A percentile compares a stretch with the other conserved stretches of the same genome.
Conservation (phyloP, 2,888 invertebrate species). For the Halictus quadricinctus region DNA sequence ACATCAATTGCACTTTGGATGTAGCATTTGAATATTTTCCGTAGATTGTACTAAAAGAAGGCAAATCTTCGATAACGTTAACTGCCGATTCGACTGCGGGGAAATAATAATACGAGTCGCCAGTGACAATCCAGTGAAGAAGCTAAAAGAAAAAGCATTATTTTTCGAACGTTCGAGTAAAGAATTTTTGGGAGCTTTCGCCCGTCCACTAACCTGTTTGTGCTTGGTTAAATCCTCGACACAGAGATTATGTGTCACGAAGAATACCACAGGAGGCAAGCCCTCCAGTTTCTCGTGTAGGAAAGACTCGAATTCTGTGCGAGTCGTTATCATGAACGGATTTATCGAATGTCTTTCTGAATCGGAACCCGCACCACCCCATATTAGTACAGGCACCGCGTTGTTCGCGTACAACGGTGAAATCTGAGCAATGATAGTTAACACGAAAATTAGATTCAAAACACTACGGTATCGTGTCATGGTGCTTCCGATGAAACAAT, state of each 20-base stretch:
- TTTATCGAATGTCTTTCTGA: slow-evolving; percentile 57
- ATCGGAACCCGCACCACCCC: slow-evolving; percentile 82
- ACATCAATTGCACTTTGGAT: slow-evolving; percentile 70
- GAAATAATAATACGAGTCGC: slow-evolving; percentile 83
- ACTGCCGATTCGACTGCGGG: slow-evolving; percentile 86
- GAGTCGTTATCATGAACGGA: slow-evolving; percentile 77
- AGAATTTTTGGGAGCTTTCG: background rate
- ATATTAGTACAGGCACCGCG: slow-evolving; percentile 85
- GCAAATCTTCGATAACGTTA: slow-evolving; percentile 84
- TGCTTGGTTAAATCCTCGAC: slow-evolving; percentile 85
- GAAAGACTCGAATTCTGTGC: slow-evolving; percentile 80
- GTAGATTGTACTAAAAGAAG: slow-evolving; percentile 82
- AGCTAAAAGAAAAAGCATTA: slow-evolving; percentile 76
- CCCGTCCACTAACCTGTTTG: slow-evolving; percentile 75
- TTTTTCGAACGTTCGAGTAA: slow-evolving; percentile 70
- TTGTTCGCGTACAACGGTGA: slow-evolving; percentile 76
- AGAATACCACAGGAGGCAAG: slow-evolving; percentile 83
- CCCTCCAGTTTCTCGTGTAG: slow-evolving; percentile 80
- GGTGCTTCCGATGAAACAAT: slow-evolving; percentile 31
- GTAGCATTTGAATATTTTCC: slow-evolving; percentile 82
- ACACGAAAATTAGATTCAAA: slow-evolving; percentile 52
- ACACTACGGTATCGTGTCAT: slow-evolving; percentile 52
- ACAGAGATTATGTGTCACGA: slow-evolving; percentile 84
- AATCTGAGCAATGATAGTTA: slow-evolving; percentile 54
- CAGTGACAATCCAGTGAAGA: slow-evolving; percentile 79